Conservation (phyloP, 1,140 invertebrate genomes). For the Rhyacophila brunnea region DNA sequence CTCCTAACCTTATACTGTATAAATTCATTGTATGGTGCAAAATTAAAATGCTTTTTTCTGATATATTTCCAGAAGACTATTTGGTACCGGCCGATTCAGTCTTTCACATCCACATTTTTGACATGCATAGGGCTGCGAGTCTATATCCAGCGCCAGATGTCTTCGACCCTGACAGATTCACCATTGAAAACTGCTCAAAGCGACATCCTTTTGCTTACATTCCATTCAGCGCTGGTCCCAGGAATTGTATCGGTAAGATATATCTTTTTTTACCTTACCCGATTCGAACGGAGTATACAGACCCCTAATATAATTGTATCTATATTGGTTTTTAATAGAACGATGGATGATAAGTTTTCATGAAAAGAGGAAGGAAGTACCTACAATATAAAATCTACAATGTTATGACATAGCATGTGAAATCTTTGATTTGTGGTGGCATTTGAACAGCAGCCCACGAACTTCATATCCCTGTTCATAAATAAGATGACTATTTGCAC, state of each 20-base stretch:
- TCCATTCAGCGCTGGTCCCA: constrained; percentile 32
- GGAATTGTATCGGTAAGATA: constrained; percentile 34
- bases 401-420: too few relatives aligned
- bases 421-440: too few relatives aligned
- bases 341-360: too few relatives aligned
- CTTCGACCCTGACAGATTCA: constrained; percentile 32
- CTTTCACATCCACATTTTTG: constrained; percentile 22
- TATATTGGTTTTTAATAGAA: too few relatives aligned
- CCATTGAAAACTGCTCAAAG: constrained; percentile 21
- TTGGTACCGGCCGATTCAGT: constrained; percentile 14
- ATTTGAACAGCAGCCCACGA: too few relatives aligned
- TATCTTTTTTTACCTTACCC: too few relatives aligned
- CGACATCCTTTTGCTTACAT: constrained; percentile 33
- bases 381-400: too few relatives aligned
- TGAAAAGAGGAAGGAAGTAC: too few relatives aligned
- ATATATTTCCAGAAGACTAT: constrained; percentile 27
- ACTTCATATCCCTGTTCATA: too few relatives aligned
- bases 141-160: constrained; percentile 25
- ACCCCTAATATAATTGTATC: too few relatives aligned
- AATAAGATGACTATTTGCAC: too few relatives aligned
- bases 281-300: too few relatives aligned
- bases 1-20: background rate
- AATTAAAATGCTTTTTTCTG: constrained; percentile 1
- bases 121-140: constrained; percentile 17
- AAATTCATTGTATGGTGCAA: background rate